phyloP scores from a whole-genome alignment of 2,888 invertebrate genomes.

The Mythimna impura region DNA sequence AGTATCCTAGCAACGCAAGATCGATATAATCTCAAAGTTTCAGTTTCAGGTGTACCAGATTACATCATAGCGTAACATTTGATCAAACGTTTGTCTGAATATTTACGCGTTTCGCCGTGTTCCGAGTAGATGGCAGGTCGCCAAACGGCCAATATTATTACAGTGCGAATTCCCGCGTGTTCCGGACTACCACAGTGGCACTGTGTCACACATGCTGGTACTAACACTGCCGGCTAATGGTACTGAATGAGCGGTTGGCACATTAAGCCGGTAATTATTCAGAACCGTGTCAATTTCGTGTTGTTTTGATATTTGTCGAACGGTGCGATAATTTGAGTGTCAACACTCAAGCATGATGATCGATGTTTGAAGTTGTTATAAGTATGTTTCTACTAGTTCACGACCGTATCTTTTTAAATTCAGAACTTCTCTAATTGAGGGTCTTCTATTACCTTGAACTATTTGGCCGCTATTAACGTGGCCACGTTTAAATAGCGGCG shows the following conservation, averaged over 20 bases:
- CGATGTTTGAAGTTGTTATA: conserved; percentile 25
- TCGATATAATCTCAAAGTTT: conserved; percentile 38
- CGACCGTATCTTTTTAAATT: not conserved
- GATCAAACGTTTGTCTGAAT: conserved; percentile 65
- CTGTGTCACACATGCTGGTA: conserved; percentile 56
- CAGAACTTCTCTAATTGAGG: not conserved
- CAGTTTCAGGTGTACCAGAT: conserved; percentile 53
- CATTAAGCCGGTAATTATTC: conserved; percentile 53
- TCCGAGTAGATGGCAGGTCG: conserved; percentile 63
- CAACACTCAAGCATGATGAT: conserved; percentile 35
- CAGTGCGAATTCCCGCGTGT: conserved; percentile 62
- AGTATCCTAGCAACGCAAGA: conserved; percentile 24
- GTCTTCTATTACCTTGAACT: too few species aligned
- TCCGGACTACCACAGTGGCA: conserved; percentile 52
- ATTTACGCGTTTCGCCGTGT: conserved; percentile 62
- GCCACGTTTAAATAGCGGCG: too few species aligned
- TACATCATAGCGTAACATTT: conserved; percentile 61
- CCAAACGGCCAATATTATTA: conserved; percentile 65
- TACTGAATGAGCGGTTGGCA: conserved; percentile 51
- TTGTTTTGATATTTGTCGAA: conserved; percentile 45
- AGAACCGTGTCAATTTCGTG: conserved; percentile 57
- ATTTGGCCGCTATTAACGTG: too few species aligned
- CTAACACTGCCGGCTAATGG: conserved; percentile 30
- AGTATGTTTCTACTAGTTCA: not conserved
- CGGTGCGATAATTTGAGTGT: conserved; percentile 47